Evolutionary conservation across 2,888 invertebrate genomes (phyloP).

Genomic region (Cryptocheilus praepositus): DNA sequence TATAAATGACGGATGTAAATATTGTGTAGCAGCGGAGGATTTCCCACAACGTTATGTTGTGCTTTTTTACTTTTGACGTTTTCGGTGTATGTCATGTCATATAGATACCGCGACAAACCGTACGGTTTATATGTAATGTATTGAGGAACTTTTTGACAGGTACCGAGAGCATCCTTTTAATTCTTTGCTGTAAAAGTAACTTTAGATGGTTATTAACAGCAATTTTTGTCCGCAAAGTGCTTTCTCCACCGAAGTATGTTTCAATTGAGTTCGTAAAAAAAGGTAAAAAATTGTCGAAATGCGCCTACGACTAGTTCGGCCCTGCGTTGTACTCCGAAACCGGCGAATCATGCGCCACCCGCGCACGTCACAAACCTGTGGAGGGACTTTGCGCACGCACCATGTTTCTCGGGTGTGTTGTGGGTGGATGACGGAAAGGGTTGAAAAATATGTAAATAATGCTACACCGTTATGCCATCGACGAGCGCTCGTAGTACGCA

Average conservation of each 20-base stretch:
- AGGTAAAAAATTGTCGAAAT: neutral
- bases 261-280: neutral
- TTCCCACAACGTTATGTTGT: too few species aligned
- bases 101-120: too few species aligned
- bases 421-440: slow-evolving; percentile 45
- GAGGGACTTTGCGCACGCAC: slow-evolving; percentile 57
- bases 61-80: too few species aligned
- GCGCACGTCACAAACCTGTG: slow-evolving; percentile 52
- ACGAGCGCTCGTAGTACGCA: too few species aligned
- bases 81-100: too few species aligned
- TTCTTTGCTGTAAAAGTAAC: too few species aligned
- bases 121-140: too few species aligned
- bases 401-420: slow-evolving; percentile 41
- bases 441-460: slow-evolving; percentile 54
- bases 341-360: slow-evolving; percentile 55
- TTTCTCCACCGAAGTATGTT: neutral
- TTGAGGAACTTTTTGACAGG: too few species aligned
- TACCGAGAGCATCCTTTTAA: too few species aligned
- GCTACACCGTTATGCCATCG: slow-evolving; percentile 24
- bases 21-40: too few species aligned
- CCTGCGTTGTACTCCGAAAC: slow-evolving; percentile 48
- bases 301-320: slow-evolving; percentile 20
- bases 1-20: too few species aligned
- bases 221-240: neutral
- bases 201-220: neutral